Base-by-base conservation (phyloP, 2,797 vertebrate species). In the Coracias cyanogaster region DNA sequence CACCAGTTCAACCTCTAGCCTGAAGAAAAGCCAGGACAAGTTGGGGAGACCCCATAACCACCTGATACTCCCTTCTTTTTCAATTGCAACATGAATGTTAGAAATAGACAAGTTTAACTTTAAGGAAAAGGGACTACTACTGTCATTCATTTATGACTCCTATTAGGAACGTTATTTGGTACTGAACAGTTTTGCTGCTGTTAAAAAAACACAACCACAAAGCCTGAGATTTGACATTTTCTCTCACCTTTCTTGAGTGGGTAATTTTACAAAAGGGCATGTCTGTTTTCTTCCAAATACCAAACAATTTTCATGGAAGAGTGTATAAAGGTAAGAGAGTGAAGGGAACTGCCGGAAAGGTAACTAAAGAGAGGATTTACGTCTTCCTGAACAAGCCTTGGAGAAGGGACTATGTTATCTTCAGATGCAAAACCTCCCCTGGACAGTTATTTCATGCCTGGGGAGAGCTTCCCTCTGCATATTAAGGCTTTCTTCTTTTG, bases 81-180 rank as follows among this genome's bases (percentile, higher is more conserved):
- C 55, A 81, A 74, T 13, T 0, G 1, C 1, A 0, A 33, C 15
- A 72, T 29, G 14, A 65, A 3, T 12, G 4, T 45, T 55, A 82
- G 43, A 57, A 92, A 92, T 8, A 69, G 22, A 43, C 20, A 45
- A 0, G 0, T 29, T 48, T 71, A 29, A 20, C 14, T 74, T 80
- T 24, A 80, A 45, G 28, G 22, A 82, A 33, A 41, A 9, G 10
- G 12, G 12, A 66, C n/a, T 65, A 24, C 18, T 81, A 20, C 0
- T n/a, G 65, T 51, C 12, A 35, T 28, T 73, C 43, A 48, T 8
- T 57, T 70, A 64, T 0, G 2, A 51, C 25, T 70, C 31, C 31
- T 69, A 35, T 7, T 25, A 41, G 10, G n/a, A 48, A 51, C 7
- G 9, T 18, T 67, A 37, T 33, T 52, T 25, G n/a, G 31, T 62